Evolutionary conservation across 2,797 vertebrate genomes (phyloP).

Genomic region (Poeciliopsis paucimaculata): DNA sequence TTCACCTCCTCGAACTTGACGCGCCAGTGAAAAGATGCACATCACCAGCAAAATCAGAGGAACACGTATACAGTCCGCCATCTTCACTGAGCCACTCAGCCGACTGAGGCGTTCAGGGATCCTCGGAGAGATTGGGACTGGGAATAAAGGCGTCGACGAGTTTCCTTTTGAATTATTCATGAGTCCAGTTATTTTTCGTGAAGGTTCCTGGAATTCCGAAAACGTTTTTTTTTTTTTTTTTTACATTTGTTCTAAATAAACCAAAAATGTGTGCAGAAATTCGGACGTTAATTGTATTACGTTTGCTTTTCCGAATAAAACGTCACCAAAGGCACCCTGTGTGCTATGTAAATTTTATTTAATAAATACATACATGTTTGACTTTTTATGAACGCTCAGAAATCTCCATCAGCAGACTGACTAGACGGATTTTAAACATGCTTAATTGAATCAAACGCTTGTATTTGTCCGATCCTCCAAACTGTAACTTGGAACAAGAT

Average conservation of each 20-base stretch:
- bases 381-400: not conserved
- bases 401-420: not conserved
- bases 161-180: constrained; percentile 32
- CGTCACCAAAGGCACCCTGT: not conserved
- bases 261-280: not conserved
- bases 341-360: not conserved
- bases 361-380: not conserved
- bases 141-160: not conserved
- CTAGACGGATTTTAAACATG: not conserved
- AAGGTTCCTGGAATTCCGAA: not conserved
- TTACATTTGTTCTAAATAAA: not conserved
- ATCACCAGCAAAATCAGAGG: constrained; percentile 81
- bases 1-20: constrained; percentile 22
- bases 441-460: not conserved
- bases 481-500: not conserved
- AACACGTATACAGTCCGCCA: constrained; percentile 97
- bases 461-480: not conserved
- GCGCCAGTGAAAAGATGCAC: constrained; percentile 71
- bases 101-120: constrained; percentile 61
- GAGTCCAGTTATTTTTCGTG: not conserved
- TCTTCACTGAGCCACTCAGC: constrained; percentile 82
- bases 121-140: constrained; percentile 35
- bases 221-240: not conserved
- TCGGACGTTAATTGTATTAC: not conserved
- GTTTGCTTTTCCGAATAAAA: not conserved